A percentile compares a stretch with the other conserved stretches of the same genome.
These are phyloP conservation scores for Uloborus diversus DNA, from an alignment of 1,140 invertebrate species.

Conservation along the genomic window DNA sequence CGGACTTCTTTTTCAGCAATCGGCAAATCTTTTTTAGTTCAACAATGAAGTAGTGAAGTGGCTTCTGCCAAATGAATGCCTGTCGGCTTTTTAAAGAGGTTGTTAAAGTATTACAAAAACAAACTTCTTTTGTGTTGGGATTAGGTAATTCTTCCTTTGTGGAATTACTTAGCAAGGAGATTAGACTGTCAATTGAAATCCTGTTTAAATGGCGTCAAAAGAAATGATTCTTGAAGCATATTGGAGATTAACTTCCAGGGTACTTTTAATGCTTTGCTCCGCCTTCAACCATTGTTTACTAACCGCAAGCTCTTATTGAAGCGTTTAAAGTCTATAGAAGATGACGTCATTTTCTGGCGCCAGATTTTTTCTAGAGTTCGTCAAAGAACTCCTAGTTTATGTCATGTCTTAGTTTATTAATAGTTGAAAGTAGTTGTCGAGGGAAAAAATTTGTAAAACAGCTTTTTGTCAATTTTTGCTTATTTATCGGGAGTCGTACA, in stretches of 20 bases:
- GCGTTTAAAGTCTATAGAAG: too few relatives aligned
- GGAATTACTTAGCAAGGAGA: not conserved
- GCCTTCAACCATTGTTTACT: too few relatives aligned
- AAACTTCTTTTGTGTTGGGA: slow-evolving; percentile 45
- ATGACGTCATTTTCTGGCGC: too few relatives aligned
- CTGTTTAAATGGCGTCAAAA: slow-evolving; percentile 1
- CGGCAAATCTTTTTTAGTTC: slow-evolving; percentile 2
- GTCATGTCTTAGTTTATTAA: too few relatives aligned
- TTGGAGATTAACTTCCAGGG: slow-evolving; percentile 28
- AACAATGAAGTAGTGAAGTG: not conserved
- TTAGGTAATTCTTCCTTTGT: slow-evolving; percentile 42
- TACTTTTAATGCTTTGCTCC: slow-evolving; percentile 11
- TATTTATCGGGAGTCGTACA: too few relatives aligned
- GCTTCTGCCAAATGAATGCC: too few relatives aligned
- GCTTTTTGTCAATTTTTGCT: too few relatives aligned
- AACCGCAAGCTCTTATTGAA: too few relatives aligned
- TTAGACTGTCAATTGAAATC: slow-evolving; percentile 52
- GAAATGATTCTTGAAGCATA: not conserved
- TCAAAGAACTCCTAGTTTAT: too few relatives aligned
- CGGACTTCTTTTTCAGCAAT: not conserved
- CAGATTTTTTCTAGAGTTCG: too few relatives aligned
- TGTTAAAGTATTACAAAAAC: slow-evolving; percentile 54
- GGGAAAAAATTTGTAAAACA: too few relatives aligned
- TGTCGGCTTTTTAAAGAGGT: slow-evolving; percentile 18
- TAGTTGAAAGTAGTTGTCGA: too few relatives aligned